These are phyloP conservation scores for Melanostoma mellinum DNA, from an alignment of 2,888 invertebrate genomes.

Conservation along the genomic window DNA sequence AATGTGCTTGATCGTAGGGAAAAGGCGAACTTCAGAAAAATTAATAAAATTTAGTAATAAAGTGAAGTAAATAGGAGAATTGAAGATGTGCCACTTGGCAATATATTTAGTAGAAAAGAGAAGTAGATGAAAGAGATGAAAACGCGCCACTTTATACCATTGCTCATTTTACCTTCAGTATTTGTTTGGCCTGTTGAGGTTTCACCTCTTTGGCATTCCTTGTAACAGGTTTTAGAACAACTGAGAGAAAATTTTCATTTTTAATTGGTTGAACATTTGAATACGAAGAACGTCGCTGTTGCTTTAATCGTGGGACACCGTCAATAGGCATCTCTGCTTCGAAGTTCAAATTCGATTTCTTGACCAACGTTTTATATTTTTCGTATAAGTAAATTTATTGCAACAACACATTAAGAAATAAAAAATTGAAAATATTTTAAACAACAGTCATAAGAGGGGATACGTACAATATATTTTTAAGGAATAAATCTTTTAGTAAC, in stretches of 20 bases:
- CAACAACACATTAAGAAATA: not conserved
- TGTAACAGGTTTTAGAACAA: slow-evolving; percentile 86
- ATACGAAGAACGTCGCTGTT: slow-evolving; percentile 80
- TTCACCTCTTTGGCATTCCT: slow-evolving; percentile 80
- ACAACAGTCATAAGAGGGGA: too few species aligned
- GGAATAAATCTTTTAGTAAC: too few species aligned
- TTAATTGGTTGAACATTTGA: slow-evolving; percentile 82
- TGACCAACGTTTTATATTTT: slow-evolving; percentile 42
- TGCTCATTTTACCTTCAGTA: slow-evolving; percentile 79
- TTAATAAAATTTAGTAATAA: too few species aligned
- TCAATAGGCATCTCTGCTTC: slow-evolving; percentile 77
- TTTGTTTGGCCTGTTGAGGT: slow-evolving; percentile 78
- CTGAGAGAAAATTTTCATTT: slow-evolving; percentile 84
- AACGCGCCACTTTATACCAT: not conserved
- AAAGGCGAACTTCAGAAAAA: too few species aligned
- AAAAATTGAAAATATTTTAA: not conserved
- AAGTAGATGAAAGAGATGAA: slow-evolving; percentile 8
- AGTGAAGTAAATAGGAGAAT: too few species aligned
- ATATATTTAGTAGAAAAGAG: not conserved
- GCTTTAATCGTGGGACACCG: slow-evolving; percentile 77
- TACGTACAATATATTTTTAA: too few species aligned
- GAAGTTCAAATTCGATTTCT: slow-evolving; percentile 70
- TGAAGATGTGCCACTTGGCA: too few species aligned
- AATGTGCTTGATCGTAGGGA: too few species aligned
- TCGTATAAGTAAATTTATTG: not conserved